A percentile compares a stretch with the other conserved stretches of the same genome.
These are phyloP conservation scores for Enteromius paludinosus DNA, from an alignment of 2,797 vertebrate genomes.

Conservation along the genomic window DNA sequence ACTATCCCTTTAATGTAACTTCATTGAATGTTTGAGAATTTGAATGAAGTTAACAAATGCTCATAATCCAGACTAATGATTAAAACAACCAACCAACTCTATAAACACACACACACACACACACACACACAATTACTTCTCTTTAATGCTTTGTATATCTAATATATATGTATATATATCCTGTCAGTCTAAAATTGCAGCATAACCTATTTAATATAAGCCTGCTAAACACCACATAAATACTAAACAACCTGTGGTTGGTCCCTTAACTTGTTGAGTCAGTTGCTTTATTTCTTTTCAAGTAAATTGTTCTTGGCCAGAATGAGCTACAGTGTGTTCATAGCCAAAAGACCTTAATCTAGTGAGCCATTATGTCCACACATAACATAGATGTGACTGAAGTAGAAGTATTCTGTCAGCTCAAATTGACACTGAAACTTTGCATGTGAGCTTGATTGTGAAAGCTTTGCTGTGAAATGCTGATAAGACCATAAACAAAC, in stretches of 20 bases:
- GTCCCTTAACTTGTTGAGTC: neutral
- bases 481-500: constrained; percentile 54
- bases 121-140: neutral
- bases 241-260: neutral
- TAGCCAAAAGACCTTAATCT: neutral
- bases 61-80: neutral
- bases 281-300: neutral
- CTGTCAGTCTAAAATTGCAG: neutral
- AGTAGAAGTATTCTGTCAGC: constrained; percentile 14
- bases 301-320: neutral
- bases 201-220: neutral
- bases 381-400: constrained; percentile 10
- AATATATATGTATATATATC: too few relatives aligned
- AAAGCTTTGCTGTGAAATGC: constrained; percentile 60
- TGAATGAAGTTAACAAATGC: neutral
- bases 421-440: constrained; percentile 45
- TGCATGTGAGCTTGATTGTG: constrained; percentile 61
- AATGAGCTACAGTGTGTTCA: neutral
- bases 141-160: neutral
- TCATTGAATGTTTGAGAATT: neutral
- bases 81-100: neutral
- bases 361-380: neutral
- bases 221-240: neutral
- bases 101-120: too few relatives aligned
- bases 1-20: too few relatives aligned